Evolutionary conservation across 2,797 vertebrate species (phyloP).

Genomic region (Mus minutoides): DNA sequence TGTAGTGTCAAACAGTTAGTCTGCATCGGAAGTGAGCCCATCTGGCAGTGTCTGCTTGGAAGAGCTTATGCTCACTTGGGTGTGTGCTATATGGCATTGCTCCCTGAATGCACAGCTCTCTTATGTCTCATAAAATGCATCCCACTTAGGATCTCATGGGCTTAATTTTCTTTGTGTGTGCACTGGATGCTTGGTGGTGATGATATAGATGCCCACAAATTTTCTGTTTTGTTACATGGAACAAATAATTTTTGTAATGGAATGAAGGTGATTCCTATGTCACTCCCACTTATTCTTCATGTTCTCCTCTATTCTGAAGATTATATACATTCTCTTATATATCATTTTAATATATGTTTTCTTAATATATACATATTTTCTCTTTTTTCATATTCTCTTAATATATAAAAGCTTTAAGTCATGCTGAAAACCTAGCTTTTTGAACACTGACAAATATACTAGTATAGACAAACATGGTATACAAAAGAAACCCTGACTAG

Average conservation of each 20-base stretch:
- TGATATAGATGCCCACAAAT: background rate
- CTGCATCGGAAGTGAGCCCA: slow-evolving; percentile 43
- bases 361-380: background rate
- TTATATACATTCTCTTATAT: background rate
- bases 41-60: slow-evolving; percentile 55
- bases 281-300: background rate
- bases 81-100: slow-evolving; percentile 28
- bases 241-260: slow-evolving; percentile 15
- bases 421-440: slow-evolving; percentile 39
- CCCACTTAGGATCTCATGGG: background rate
- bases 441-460: slow-evolving; percentile 3
- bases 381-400: background rate
- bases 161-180: slow-evolving; percentile 11
- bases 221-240: slow-evolving; percentile 42
- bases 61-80: slow-evolving; percentile 13
- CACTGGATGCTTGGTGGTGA: background rate
- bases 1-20: slow-evolving; percentile 56
- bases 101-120: background rate
- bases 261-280: background rate
- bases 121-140: slow-evolving; percentile 16
- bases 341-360: background rate
- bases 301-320: background rate
- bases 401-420: slow-evolving; percentile 48
- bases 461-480: background rate
- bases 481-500: slow-evolving; percentile 41